Conservation (phyloP, 2,888 invertebrate species). For the Doris montereyensis region DNA sequence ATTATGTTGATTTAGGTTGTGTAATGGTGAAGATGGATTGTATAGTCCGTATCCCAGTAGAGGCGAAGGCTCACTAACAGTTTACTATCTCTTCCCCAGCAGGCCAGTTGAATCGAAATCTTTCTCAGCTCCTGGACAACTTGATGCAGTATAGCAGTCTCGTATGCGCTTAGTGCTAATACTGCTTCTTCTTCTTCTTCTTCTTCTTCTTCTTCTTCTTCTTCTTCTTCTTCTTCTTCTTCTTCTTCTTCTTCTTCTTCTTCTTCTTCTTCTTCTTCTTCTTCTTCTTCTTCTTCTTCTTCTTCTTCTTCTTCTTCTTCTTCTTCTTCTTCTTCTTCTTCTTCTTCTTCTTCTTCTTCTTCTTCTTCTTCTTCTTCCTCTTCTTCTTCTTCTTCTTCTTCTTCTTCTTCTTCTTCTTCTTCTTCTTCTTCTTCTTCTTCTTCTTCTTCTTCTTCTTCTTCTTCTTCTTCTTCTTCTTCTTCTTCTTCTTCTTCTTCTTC, state of each 20-base stretch:
- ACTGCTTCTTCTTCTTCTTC: neutral
- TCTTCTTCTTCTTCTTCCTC: conserved; percentile 10
- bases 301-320: neutral
- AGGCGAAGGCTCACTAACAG: no score
- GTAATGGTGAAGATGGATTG: no score
- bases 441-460: no score
- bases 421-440: neutral
- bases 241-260: neutral
- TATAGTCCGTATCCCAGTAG: no score
- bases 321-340: conserved; percentile 3
- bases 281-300: neutral
- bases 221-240: neutral
- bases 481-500: no score
- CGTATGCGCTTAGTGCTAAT: no score
- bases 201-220: neutral
- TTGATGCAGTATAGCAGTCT: no score
- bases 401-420: neutral
- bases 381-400: neutral
- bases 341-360: conserved; percentile 4
- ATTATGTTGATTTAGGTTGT: no score
- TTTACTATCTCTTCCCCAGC: no score
- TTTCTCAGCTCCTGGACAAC: no score
- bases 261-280: neutral
- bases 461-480: no score
- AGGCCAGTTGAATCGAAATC: no score